Percentiles rank a stretch among this genome's conserved stretches.
These are phyloP conservation scores for Drosophila murphyi DNA, from an alignment of 1,140 invertebrate genomes.

Conservation along the genomic window DNA sequence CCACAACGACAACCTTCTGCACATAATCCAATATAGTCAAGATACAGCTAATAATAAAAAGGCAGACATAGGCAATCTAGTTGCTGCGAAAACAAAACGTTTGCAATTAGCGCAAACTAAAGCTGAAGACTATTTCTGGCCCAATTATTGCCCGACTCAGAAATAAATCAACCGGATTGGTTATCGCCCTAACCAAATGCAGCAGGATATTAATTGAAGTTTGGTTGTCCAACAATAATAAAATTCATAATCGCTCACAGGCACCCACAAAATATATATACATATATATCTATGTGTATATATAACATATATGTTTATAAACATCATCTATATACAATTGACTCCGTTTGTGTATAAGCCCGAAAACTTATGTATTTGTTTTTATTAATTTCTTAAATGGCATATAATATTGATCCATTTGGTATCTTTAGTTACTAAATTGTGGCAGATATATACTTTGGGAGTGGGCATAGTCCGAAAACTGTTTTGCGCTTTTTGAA, in stretches of 20 bases:
- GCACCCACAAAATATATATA: not conserved
- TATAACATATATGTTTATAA: too few species aligned
- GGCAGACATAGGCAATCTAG: slow-evolving; percentile 1
- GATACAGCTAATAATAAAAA: not conserved
- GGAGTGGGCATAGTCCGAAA: too few species aligned
- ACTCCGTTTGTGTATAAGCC: slow-evolving; percentile 4
- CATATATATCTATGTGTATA: not conserved
- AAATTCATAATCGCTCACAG: slow-evolving; percentile 5
- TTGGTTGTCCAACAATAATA: slow-evolving; percentile 34
- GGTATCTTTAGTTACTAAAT: too few species aligned
- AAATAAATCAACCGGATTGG: slow-evolving; percentile 42
- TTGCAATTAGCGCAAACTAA: slow-evolving; percentile 23
- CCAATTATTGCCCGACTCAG: slow-evolving; percentile 40
- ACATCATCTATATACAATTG: slow-evolving; percentile 1
- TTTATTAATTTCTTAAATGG: slow-evolving; percentile 28
- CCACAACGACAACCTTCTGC: too few species aligned
- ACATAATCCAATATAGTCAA: too few species aligned
- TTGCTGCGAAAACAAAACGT: slow-evolving; percentile 43
- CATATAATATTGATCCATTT: too few species aligned
- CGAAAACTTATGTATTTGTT: slow-evolving; percentile 39
- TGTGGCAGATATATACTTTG: too few species aligned
- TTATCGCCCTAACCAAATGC: slow-evolving; percentile 22
- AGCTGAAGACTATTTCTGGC: slow-evolving; percentile 20
- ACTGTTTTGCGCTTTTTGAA: too few species aligned
- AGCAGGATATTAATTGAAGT: slow-evolving; percentile 46